Base-by-base conservation (phyloP, 2,797 vertebrate genomes). In the Discoglossus pictus region DNA sequence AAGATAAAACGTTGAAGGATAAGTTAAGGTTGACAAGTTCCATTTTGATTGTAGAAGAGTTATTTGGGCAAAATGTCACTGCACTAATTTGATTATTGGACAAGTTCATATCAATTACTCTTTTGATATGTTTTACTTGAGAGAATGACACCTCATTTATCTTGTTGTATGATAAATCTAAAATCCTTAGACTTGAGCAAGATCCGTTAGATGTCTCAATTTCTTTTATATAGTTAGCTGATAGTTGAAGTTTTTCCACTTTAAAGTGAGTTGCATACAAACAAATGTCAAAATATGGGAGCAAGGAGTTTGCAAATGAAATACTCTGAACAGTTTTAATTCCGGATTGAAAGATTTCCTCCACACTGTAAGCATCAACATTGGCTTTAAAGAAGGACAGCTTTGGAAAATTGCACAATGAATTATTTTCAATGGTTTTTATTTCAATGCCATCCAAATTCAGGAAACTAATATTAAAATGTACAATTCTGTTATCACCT, bases 361-460 rank as follows among this genome's bases (percentile, higher is more conserved):
- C 18, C 2, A 31, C 8, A 15, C 7, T 6, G 18, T 1, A 1
- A 35, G 15, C 16, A 16, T 1, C 1, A 35, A 20, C 16, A 16
- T 4, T 31, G 20, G n/a, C 13, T 21, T 50, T 67, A 34, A 67
- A 67, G 16, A 21, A 18, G 1, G 46, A 24, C 13, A 67, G 15
- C 1, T 35, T 25, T n/a, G 65, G 65, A 44, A 68, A 68, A 12
- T 68, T 68, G 48, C 65, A 68, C 6, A 68, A 51, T n/a, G 65
- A 68, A 17, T 68, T 60, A 9, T 60, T 60, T 44, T 52, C 36
- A 4, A 53, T 9, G 1, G 7, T 16, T 17, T 2, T 1, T 31
- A 39, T 21, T 13, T 12, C 23, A 8, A 56, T 31, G 7, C 48
- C 40, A 35, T 52, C 5, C 8, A 68, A 9, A 18, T 2, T 15